Evolutionary conservation across 2,888 invertebrate genomes (phyloP).

Genomic region (Baccha elongata): DNA sequence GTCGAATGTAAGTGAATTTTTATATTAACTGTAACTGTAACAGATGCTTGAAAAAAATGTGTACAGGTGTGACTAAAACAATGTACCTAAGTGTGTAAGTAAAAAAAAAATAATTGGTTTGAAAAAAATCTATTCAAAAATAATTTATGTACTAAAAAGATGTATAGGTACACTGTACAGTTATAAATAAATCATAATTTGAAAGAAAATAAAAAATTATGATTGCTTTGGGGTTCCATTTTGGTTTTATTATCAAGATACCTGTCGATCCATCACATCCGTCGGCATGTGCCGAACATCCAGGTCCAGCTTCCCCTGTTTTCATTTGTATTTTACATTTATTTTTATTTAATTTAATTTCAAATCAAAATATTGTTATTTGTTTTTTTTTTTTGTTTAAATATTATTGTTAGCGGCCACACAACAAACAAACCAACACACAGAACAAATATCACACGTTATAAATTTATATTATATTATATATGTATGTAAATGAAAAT

Average conservation of each 20-base stretch:
- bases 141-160: constrained; percentile 25
- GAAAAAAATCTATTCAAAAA: constrained; percentile 49
- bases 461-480: constrained; percentile 34
- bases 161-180: constrained; percentile 2
- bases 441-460: constrained; percentile 68
- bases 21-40: constrained; percentile 39
- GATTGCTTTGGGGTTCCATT: constrained; percentile 66
- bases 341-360: constrained; percentile 58
- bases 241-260: constrained; percentile 81
- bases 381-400: constrained; percentile 19
- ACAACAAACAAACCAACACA: constrained; percentile 84
- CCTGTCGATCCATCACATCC: constrained; percentile 97
- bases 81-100: constrained; percentile 48
- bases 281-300: constrained; percentile 95
- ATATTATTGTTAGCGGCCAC: constrained; percentile 82
- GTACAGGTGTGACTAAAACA: constrained; percentile 40
- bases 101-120: constrained; percentile 5
- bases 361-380: constrained; percentile 55
- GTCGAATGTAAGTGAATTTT: constrained; percentile 19
- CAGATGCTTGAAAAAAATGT: constrained; percentile 52
- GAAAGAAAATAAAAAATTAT: constrained; percentile 39
- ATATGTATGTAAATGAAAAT: constrained; percentile 30
- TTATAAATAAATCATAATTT: constrained; percentile 27
- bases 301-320: constrained; percentile 90
- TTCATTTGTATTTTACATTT: constrained; percentile 74